Evolutionary conservation across 2,888 invertebrate species (phyloP).

Genomic region (Drosophila gaucha): DNA sequence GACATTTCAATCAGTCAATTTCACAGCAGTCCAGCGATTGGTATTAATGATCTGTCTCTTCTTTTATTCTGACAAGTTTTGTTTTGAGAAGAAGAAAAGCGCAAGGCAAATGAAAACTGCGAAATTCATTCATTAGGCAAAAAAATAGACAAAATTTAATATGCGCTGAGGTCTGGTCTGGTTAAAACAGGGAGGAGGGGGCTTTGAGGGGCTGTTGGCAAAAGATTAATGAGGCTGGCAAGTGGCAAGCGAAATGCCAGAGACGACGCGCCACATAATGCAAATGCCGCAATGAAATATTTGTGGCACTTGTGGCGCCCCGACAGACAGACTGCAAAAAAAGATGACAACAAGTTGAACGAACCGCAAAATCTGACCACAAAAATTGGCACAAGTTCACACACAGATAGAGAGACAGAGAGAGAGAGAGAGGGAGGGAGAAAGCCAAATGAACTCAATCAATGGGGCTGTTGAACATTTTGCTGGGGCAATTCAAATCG

Average conservation of each 20-base stretch:
- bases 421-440: background rate
- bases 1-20: conserved; percentile 45
- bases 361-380: conserved; percentile 54
- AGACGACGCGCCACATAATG: conserved; percentile 55
- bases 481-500: conserved; percentile 19
- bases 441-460: conserved; percentile 19
- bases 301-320: conserved; percentile 69
- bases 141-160: background rate
- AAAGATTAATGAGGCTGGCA: conserved; percentile 46
- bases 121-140: conserved; percentile 42
- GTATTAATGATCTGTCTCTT: conserved; percentile 27
- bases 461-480: conserved; percentile 15
- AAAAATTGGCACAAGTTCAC: conserved; percentile 48
- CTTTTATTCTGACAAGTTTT: conserved; percentile 29
- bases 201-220: background rate
- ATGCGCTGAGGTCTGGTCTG: conserved; percentile 34
- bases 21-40: conserved; percentile 3
- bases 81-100: conserved; percentile 11
- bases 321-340: conserved; percentile 19
- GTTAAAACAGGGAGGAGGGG: background rate
- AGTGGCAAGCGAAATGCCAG: conserved; percentile 32
- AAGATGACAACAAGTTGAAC: conserved; percentile 58
- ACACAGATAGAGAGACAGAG: background rate
- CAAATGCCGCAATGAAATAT: conserved; percentile 74
- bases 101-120: conserved; percentile 20